A percentile compares a stretch with the other conserved stretches of the same genome.
Evolutionary conservation across 2,888 invertebrate species (phyloP).

Genomic region (Pherbina coryleti): DNA sequence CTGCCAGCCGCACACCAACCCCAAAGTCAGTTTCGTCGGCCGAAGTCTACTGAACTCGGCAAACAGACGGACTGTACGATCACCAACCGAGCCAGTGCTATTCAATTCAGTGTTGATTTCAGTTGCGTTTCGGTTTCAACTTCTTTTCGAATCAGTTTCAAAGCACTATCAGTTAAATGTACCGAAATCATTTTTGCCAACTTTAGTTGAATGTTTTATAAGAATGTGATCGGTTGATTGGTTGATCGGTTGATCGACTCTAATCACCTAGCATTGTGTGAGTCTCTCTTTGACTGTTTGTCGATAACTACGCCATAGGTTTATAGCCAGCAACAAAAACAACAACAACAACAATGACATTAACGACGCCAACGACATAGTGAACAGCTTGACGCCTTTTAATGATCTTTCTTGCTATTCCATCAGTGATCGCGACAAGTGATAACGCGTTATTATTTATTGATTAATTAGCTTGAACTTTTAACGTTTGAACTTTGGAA

Average conservation of each 20-base stretch:
- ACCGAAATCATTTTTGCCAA: conserved; percentile 29
- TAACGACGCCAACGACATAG: not conserved
- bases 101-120: conserved; percentile 24
- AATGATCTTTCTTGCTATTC: not conserved
- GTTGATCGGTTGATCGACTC: not conserved
- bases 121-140: conserved; percentile 38
- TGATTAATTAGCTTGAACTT: not conserved
- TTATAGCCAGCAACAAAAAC: not conserved
- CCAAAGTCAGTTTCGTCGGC: not conserved
- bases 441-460: not conserved
- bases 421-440: not conserved
- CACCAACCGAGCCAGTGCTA: conserved; percentile 5
- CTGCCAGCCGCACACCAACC: not conserved
- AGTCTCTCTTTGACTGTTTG: not conserved
- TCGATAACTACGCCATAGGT: not conserved
- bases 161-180: not conserved
- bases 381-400: not conserved
- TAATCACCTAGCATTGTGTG: not conserved
- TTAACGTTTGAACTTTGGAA: not conserved
- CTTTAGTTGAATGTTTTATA: conserved; percentile 50
- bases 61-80: not conserved
- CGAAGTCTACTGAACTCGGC: not conserved
- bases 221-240: conserved; percentile 48
- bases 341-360: not conserved
- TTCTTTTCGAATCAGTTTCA: conserved; percentile 30